phyloP scores from a whole-genome alignment of 2,797 vertebrate genomes.

The Odontamblyopus rebecca region DNA sequence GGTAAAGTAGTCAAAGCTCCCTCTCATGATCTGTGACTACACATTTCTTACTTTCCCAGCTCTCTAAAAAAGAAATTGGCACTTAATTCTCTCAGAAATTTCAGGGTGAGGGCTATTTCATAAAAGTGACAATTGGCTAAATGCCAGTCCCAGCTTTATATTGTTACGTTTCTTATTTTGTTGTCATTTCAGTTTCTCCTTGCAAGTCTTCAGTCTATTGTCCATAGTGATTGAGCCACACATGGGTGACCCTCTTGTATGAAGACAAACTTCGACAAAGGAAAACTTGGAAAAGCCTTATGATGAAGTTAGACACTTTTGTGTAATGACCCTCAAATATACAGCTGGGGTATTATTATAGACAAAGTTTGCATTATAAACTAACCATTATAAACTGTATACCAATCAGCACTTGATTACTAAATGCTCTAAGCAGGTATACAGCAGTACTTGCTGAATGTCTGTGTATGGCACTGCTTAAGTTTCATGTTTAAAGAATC shows the following conservation, averaged over 20 bases:
- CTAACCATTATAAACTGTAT: constrained; percentile 16
- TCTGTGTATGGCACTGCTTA: constrained; percentile 60
- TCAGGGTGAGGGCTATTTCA: neutral
- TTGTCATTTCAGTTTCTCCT: neutral
- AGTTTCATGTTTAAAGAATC: constrained; percentile 71
- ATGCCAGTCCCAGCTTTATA: neutral
- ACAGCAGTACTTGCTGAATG: constrained; percentile 61
- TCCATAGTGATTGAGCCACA: constrained; percentile 6
- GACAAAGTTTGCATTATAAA: neutral
- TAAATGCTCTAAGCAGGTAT: constrained; percentile 39
- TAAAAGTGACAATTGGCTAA: neutral
- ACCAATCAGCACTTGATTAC: constrained; percentile 20
- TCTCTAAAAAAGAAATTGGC: constrained; percentile 18
- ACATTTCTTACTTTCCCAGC: constrained; percentile 8
- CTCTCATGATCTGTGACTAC: constrained; percentile 45
- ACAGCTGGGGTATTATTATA: neutral
- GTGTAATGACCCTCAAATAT: neutral
- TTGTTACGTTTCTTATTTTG: neutral
- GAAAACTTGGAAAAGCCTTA: neutral
- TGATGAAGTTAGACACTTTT: neutral
- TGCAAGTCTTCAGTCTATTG: neutral
- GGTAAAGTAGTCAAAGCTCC: constrained; percentile 30
- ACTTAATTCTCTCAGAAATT: neutral
- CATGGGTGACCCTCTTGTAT: neutral
- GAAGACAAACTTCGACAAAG: neutral